phyloP scores from a whole-genome alignment of 2,888 invertebrate species.

The Mactromeris polynyma region DNA sequence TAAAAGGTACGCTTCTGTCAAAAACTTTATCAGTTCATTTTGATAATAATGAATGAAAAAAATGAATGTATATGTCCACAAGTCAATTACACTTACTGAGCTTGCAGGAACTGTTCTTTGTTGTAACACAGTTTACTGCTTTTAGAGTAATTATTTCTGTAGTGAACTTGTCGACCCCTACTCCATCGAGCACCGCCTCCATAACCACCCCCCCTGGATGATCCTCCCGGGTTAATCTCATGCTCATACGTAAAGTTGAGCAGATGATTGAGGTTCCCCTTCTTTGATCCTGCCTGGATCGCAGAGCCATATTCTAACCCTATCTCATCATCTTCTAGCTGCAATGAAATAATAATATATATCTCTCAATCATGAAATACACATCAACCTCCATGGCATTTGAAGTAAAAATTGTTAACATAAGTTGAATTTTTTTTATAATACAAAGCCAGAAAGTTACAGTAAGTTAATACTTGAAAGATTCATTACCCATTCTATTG shows the following conservation, averaged over 20 bases:
- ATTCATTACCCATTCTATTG: conserved; percentile 31
- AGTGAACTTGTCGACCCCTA: conserved; percentile 56
- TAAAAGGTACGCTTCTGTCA: too few relatives aligned
- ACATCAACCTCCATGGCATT: too few relatives aligned
- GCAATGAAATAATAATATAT: conserved; percentile 36
- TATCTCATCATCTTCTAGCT: conserved; percentile 77
- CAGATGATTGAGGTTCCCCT: conserved; percentile 96
- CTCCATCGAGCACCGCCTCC: conserved; percentile 63
- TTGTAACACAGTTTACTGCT: conserved; percentile 90
- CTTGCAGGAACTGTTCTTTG: conserved; percentile 97
- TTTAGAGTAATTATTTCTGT: conserved; percentile 67
- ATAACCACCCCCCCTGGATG: conserved; percentile 35
- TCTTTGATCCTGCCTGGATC: conserved; percentile 91
- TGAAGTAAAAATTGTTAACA: too few relatives aligned
- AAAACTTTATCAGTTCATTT: too few relatives aligned
- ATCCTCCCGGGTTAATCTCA: conserved; percentile 87
- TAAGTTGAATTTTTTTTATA: too few relatives aligned
- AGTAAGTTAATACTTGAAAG: conserved; percentile 22
- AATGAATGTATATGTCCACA: too few relatives aligned
- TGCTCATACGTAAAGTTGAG: conserved; percentile 94
- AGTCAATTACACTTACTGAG: conserved; percentile 91
- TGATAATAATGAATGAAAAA: too few relatives aligned
- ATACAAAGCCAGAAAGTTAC: not conserved
- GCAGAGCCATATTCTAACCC: conserved; percentile 93
- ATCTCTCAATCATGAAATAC: not conserved